Percentiles rank a stretch among this genome's conserved stretches.
These are phyloP conservation scores for Poeciliopsis turrubarensis DNA, from an alignment of 2,113 vertebrate species.

Conservation along the genomic window DNA sequence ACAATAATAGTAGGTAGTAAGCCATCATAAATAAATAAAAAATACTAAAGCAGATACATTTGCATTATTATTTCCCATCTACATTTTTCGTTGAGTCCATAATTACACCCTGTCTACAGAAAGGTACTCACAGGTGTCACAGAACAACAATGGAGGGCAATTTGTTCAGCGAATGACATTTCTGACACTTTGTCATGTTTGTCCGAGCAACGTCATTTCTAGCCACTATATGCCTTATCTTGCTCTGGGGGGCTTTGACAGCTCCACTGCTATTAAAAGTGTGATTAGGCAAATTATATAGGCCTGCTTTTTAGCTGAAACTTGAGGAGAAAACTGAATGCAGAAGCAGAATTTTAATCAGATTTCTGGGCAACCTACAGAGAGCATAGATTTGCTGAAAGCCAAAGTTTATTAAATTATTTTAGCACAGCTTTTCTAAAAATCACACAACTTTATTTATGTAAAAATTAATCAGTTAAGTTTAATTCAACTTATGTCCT, in stretches of 20 bases:
- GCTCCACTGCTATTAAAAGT: slow-evolving; percentile 71
- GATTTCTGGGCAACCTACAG: slow-evolving; percentile 19
- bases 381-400: slow-evolving; percentile 4
- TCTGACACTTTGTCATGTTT: slow-evolving; percentile 45
- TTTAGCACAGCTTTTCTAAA: too few relatives aligned
- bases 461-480: background rate
- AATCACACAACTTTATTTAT: too few relatives aligned
- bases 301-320: slow-evolving; percentile 59
- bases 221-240: slow-evolving; percentile 59
- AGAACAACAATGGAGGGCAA: slow-evolving; percentile 59
- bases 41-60: slow-evolving; percentile 37
- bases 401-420: too few relatives aligned
- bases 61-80: slow-evolving; percentile 35
- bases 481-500: background rate
- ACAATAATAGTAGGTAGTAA: slow-evolving; percentile 31
- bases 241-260: slow-evolving; percentile 62
- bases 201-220: slow-evolving; percentile 43
- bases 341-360: slow-evolving; percentile 69
- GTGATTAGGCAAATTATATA: slow-evolving; percentile 70
- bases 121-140: slow-evolving; percentile 61
- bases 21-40: slow-evolving; percentile 29
- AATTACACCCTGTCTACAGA: slow-evolving; percentile 55
- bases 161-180: slow-evolving; percentile 62
- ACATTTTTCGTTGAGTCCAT: slow-evolving; percentile 50
- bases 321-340: slow-evolving; percentile 58